A percentile compares a stretch with the other conserved stretches of the same genome.
These are phyloP conservation scores for Avahi laniger DNA, from an alignment of 2,797 vertebrate species.

Conservation along the genomic window DNA sequence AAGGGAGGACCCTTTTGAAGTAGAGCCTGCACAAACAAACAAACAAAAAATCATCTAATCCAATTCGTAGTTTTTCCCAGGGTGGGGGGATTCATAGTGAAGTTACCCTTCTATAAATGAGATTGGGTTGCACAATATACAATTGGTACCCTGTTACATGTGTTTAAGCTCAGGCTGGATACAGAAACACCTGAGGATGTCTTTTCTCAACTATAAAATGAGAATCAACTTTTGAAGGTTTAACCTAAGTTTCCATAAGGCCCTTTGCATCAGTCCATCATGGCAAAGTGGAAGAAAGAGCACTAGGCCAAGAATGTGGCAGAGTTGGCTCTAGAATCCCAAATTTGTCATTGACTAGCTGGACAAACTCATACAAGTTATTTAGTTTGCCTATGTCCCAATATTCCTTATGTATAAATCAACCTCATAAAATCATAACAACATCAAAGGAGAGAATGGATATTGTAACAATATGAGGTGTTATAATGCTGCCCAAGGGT, in stretches of 20 bases:
- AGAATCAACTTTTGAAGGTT: not conserved
- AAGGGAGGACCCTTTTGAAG: not conserved
- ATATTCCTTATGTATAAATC: not conserved
- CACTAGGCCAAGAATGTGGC: not conserved
- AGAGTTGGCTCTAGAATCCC: not conserved
- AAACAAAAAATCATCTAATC: not conserved
- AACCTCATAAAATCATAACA: not conserved
- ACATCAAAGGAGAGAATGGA: not conserved
- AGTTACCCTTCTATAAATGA: not conserved
- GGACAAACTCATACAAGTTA: not conserved
- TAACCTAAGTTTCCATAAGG: not conserved
- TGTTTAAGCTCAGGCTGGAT: not conserved
- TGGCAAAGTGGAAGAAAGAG: not conserved
- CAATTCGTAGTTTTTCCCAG: not conserved
- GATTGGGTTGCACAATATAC: not conserved
- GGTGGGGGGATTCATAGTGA: not conserved
- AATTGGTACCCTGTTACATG: not conserved
- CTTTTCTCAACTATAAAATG: conserved; percentile 26
- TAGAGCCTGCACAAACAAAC: not conserved
- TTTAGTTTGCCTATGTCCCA: not conserved
- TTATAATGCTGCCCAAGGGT: not conserved
- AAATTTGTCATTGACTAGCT: not conserved
- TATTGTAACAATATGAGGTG: not conserved
- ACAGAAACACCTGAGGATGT: not conserved
- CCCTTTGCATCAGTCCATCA: not conserved